Percentiles rank a stretch among this genome's conserved stretches.
phyloP scores from a whole-genome alignment of 2,797 vertebrate species.

The Myotis pilosus region DNA sequence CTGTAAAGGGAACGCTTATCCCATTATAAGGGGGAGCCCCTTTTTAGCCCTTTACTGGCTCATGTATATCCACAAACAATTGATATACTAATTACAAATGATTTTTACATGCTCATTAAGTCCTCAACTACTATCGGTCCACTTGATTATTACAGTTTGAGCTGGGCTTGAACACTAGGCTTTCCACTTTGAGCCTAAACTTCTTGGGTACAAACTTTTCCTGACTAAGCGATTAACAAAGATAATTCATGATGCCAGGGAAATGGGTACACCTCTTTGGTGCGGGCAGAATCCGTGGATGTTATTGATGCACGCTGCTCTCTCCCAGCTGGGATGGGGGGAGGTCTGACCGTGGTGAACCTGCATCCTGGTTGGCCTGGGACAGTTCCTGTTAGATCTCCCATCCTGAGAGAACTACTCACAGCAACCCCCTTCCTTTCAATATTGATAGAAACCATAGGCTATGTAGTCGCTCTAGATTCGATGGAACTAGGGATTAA shows the following conservation, averaged over 20 bases:
- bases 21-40: not conserved
- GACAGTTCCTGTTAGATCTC: not conserved
- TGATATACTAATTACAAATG: conserved; percentile 42
- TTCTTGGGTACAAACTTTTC: conserved; percentile 53
- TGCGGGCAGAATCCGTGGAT: not conserved
- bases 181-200: conserved; percentile 17
- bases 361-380: not conserved
- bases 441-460: not conserved
- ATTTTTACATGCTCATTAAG: conserved; percentile 7
- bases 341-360: not conserved
- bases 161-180: not conserved
- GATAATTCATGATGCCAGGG: not conserved
- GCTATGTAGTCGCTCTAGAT: not conserved
- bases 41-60: not conserved
- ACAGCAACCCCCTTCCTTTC: not conserved
- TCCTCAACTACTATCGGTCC: not conserved
- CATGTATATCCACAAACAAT: not conserved
- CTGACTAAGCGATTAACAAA: conserved; percentile 5
- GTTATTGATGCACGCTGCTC: not conserved
- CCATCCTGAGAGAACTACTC: not conserved
- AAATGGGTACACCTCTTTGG: not conserved
- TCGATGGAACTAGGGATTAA: not conserved
- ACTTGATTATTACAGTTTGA: not conserved
- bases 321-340: not conserved
- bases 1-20: not conserved